A percentile compares a stretch with the other conserved stretches of the same genome.
Conservation (phyloP, 2,888 invertebrate genomes). For the Chrysomela aeneicollis region DNA sequence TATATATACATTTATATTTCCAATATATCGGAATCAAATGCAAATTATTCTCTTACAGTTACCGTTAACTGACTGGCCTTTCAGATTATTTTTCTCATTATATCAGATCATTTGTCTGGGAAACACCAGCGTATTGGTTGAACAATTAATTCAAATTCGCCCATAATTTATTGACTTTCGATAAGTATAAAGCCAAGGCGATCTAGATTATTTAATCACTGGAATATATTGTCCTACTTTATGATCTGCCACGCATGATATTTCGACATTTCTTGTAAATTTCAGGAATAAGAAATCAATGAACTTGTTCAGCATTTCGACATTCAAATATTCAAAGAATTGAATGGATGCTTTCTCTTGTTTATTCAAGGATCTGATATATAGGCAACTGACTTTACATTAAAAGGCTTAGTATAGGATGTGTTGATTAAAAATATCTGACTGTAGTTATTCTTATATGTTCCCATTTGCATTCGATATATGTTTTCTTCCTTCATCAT, state of each 20-base stretch:
- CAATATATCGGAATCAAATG: too few relatives aligned
- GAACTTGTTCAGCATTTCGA: slow-evolving; percentile 17
- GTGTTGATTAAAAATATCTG: too few relatives aligned
- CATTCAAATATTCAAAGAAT: neutral
- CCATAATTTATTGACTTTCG: slow-evolving; percentile 42
- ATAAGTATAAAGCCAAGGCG: slow-evolving; percentile 42
- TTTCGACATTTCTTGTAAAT: slow-evolving; percentile 12
- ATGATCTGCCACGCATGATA: slow-evolving; percentile 1
- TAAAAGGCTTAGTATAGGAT: too few relatives aligned
- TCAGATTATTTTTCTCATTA: slow-evolving; percentile 29
- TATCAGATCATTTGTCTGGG: slow-evolving; percentile 30
- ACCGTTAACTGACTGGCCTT: slow-evolving; percentile 33
- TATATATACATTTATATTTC: neutral
- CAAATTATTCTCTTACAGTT: slow-evolving; percentile 38
- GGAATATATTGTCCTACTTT: slow-evolving; percentile 33
- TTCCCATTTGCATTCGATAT: too few relatives aligned
- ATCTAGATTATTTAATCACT: slow-evolving; percentile 33
- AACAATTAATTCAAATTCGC: slow-evolving; percentile 38
- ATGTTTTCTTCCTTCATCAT: too few relatives aligned
- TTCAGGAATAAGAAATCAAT: slow-evolving; percentile 13
- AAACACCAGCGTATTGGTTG: slow-evolving; percentile 35
- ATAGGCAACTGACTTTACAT: slow-evolving; percentile 10
- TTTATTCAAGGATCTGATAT: neutral
- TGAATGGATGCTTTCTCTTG: neutral
- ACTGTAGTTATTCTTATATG: too few relatives aligned